phyloP scores from a whole-genome alignment of 2,797 vertebrate genomes.

The Aselliscus stoliczkanus region DNA sequence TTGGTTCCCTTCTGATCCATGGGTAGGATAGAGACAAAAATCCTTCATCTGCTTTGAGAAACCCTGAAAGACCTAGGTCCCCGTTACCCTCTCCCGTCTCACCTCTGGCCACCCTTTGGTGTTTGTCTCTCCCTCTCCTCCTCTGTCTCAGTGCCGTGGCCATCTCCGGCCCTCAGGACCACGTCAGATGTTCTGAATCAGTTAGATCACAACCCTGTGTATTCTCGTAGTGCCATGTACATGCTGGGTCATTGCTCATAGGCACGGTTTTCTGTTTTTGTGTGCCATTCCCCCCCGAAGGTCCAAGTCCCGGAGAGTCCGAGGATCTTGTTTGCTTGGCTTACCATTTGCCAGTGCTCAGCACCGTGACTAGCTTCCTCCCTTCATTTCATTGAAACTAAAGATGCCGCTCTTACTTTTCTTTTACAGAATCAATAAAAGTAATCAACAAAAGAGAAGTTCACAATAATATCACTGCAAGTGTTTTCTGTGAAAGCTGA shows the following conservation, averaged over 20 bases:
- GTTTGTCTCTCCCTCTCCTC: neutral
- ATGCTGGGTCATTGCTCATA: neutral
- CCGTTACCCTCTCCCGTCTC: neutral
- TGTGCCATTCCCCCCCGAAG: neutral
- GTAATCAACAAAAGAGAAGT: neutral
- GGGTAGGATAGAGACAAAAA: neutral
- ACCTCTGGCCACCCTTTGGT: neutral
- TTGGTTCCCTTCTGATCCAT: neutral
- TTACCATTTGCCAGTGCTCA: neutral
- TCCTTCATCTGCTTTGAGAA: neutral
- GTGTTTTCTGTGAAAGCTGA: neutral
- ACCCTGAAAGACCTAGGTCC: neutral
- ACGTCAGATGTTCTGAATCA: neutral
- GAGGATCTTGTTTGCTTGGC: neutral
- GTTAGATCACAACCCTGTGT: neutral
- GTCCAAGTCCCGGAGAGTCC: neutral
- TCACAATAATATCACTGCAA: neutral
- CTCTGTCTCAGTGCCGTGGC: neutral
- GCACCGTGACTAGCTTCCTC: neutral
- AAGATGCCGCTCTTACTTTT: neutral
- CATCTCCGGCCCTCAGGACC: neutral
- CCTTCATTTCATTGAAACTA: neutral
- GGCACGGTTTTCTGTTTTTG: neutral
- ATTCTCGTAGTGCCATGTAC: neutral
- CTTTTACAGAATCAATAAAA: neutral